Evolutionary conservation across 35 echinoderm and acorn worm genomes (phyloP).

Genomic region (Apostichopus japonicus): DNA sequence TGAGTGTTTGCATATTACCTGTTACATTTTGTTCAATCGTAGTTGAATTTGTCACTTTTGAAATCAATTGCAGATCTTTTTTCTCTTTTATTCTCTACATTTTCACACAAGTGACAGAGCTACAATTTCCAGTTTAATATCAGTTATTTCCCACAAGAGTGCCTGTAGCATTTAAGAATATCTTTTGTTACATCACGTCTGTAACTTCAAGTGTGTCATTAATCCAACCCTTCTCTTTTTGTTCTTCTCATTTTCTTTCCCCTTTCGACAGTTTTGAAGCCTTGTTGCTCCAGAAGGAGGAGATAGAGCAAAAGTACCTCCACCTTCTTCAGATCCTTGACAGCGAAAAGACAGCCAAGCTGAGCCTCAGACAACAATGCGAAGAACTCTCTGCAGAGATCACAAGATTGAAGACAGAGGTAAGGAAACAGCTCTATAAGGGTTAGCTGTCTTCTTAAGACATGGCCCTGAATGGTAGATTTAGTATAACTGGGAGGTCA

Average conservation of each 20-base stretch:
- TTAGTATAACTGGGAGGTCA: no score
- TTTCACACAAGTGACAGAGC: no score
- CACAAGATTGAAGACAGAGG: constrained; percentile 86
- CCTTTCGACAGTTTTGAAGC: constrained; percentile 76
- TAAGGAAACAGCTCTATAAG: constrained; percentile 7
- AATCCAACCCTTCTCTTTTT: neutral
- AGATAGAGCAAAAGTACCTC: constrained; percentile 96
- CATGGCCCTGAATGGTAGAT: neutral
- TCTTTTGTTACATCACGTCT: no score
- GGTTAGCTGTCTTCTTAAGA: neutral
- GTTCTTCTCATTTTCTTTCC: constrained; percentile 12
- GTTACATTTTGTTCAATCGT: no score
- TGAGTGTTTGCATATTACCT: no score
- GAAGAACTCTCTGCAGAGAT: constrained; percentile 90
- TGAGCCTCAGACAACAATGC: constrained; percentile 86
- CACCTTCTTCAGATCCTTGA: constrained; percentile 94
- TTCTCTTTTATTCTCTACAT: no score
- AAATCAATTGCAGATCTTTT: no score
- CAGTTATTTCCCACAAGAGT: no score
- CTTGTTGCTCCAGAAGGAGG: constrained; percentile 90
- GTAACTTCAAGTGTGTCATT: no score
- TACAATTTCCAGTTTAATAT: no score
- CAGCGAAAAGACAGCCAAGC: constrained; percentile 96
- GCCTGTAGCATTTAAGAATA: no score
- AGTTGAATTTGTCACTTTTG: no score